phyloP scores from a whole-genome alignment of 2,113 vertebrate genomes.

The Tragelaphus scriptus region DNA sequence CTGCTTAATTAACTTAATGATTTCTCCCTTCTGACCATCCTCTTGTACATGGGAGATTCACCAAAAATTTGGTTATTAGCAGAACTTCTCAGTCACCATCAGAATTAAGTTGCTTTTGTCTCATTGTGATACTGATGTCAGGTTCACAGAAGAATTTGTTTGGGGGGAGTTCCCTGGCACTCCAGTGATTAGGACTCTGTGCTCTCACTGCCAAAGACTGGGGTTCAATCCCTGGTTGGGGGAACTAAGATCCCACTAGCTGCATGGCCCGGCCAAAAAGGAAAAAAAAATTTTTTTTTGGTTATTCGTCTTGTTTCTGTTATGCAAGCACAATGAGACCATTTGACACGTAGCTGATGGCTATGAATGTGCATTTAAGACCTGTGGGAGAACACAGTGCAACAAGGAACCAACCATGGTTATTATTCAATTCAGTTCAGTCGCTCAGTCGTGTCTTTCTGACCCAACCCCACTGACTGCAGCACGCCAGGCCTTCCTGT shows the following conservation, averaged over 20 bases:
- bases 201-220: neutral
- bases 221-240: neutral
- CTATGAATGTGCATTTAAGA: neutral
- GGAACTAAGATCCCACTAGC: neutral
- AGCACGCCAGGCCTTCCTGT: neutral
- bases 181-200: neutral
- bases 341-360: neutral
- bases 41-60: neutral
- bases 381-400: neutral
- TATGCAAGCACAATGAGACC: neutral
- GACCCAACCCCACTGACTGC: neutral
- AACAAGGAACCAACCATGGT: neutral
- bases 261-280: neutral
- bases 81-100: neutral
- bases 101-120: neutral
- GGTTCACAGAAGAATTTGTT: neutral
- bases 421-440: neutral
- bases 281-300: neutral
- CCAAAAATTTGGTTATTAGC: neutral
- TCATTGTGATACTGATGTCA: neutral
- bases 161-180: neutral
- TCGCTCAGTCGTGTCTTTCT: neutral
- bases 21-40: neutral
- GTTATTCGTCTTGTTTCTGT: neutral
- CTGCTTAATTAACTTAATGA: neutral